These are phyloP conservation scores for Napeogenes sylphis DNA, from an alignment of 2,888 invertebrate species.

Conservation along the genomic window DNA sequence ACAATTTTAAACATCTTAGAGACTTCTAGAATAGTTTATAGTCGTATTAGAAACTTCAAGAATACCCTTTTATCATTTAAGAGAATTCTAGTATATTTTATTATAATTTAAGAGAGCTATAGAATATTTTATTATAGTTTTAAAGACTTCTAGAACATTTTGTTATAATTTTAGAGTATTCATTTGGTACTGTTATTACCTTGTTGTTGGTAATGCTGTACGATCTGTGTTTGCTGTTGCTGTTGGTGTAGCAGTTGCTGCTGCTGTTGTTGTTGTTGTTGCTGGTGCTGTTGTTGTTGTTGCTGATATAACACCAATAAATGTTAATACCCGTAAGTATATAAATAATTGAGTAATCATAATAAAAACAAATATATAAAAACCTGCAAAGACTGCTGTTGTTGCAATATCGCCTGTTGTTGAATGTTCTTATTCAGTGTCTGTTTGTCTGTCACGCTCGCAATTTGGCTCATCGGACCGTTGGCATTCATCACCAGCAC, in stretches of 20 bases:
- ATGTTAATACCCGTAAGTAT: constrained; percentile 29
- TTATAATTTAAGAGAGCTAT: too few relatives aligned
- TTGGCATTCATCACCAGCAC: constrained; percentile 78
- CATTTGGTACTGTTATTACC: constrained; percentile 35
- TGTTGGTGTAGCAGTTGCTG: constrained; percentile 55
- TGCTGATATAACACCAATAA: constrained; percentile 53
- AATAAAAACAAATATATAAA: too few relatives aligned
- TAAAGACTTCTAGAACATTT: background rate
- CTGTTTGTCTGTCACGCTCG: constrained; percentile 74
- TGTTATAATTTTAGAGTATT: background rate
- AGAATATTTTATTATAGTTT: background rate
- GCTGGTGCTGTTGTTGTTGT: constrained; percentile 52
- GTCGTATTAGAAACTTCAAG: too few relatives aligned
- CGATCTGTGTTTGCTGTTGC: constrained; percentile 67
- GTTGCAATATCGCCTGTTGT: constrained; percentile 58
- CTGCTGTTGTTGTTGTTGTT: constrained; percentile 48
- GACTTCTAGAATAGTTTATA: background rate
- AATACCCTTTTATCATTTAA: too few relatives aligned
- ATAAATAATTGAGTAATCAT: background rate
- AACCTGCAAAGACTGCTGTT: constrained; percentile 58
- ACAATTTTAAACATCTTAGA: constrained; percentile 2
- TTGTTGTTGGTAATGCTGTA: constrained; percentile 68
- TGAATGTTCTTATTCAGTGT: constrained; percentile 72
- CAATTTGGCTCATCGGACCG: constrained; percentile 76
- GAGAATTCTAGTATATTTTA: too few relatives aligned